These are phyloP conservation scores for Alligator sinensis DNA, from an alignment of 2,113 vertebrate species.

Conservation along the genomic window DNA sequence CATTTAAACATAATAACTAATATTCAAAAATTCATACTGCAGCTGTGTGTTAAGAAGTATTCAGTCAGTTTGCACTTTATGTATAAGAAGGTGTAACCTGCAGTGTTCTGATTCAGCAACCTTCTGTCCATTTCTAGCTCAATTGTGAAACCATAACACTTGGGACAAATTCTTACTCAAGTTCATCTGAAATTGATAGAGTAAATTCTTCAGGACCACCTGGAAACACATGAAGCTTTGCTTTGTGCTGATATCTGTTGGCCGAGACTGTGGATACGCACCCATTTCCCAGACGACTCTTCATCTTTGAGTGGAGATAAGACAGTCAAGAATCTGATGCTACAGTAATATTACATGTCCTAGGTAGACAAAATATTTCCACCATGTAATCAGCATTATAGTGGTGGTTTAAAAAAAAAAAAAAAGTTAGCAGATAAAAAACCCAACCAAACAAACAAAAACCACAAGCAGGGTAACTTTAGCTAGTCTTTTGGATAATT, in stretches of 20 bases:
- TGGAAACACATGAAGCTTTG: neutral
- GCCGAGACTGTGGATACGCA: neutral
- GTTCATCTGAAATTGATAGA: neutral
- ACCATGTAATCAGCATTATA: too few species aligned
- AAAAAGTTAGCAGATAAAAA: too few species aligned
- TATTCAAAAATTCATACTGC: too few species aligned
- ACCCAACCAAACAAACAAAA: too few species aligned
- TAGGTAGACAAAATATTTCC: too few species aligned
- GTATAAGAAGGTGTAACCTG: neutral
- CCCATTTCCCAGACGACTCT: neutral
- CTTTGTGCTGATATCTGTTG: neutral
- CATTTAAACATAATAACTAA: too few species aligned
- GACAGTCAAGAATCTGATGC: slow-evolving; percentile 16
- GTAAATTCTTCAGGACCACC: neutral
- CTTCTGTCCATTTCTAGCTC: neutral
- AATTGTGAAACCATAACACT: neutral
- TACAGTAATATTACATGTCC: slow-evolving; percentile 38
- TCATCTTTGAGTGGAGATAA: neutral
- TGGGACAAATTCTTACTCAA: rapidly evolving
- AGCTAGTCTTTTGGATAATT: too few species aligned
- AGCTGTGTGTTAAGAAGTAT: too few species aligned
- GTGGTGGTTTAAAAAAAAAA: too few species aligned
- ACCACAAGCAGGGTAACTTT: too few species aligned
- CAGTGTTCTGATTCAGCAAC: neutral
- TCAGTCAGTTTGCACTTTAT: too few species aligned